phyloP scores from a whole-genome alignment of 2,797 vertebrate genomes.

The Lutjanus argentimaculatus region DNA sequence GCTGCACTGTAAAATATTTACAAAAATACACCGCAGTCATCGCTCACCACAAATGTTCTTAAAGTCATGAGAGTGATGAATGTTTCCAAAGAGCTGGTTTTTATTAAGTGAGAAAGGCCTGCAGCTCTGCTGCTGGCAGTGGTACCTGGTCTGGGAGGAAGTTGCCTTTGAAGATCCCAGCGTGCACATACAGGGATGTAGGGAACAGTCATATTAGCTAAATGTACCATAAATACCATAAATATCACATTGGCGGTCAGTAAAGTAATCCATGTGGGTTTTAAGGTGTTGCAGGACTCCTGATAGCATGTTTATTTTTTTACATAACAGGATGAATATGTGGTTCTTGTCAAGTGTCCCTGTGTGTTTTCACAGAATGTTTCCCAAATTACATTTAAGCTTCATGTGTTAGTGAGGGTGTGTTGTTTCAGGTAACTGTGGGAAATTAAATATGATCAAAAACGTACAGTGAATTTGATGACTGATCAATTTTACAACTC shows the following conservation, averaged over 20 bases:
- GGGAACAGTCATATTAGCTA: neutral
- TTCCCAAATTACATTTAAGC: constrained; percentile 10
- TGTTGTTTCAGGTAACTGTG: neutral
- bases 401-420: neutral
- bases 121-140: constrained; percentile 22
- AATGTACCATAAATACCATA: constrained; percentile 1
- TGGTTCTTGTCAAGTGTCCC: neutral
- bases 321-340: constrained; percentile 18
- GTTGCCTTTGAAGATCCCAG: constrained; percentile 28
- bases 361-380: constrained; percentile 8
- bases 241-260: constrained; percentile 22
- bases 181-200: neutral
- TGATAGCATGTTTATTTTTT: constrained; percentile 3
- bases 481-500: neutral
- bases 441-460: neutral
- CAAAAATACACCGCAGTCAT: constrained; percentile 49
- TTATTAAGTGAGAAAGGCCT: constrained; percentile 35
- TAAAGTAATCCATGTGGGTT: neutral
- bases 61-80: constrained; percentile 43
- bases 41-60: constrained; percentile 52
- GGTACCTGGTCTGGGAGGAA: constrained; percentile 8
- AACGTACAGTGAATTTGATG: neutral
- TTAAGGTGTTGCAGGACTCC: constrained; percentile 26
- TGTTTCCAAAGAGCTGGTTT: constrained; percentile 35
- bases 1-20: constrained; percentile 59